Conservation (phyloP, 2,888 invertebrate species). For the Amphipoea oculea region DNA sequence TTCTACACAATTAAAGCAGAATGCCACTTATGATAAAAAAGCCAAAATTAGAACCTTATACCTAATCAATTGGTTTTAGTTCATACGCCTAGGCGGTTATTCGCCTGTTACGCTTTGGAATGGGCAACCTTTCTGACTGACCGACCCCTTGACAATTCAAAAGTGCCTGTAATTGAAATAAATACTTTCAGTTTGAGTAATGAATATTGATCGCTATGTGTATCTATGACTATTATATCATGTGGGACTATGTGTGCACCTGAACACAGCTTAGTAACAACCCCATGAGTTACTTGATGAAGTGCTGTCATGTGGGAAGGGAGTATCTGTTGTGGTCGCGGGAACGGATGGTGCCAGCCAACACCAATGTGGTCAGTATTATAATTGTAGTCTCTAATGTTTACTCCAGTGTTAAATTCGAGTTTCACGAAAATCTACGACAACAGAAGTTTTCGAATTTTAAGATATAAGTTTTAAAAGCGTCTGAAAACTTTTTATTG, state of each 20-base stretch:
- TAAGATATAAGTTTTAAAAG: neutral
- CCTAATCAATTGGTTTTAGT: no score
- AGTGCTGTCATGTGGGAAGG: neutral
- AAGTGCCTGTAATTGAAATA: no score
- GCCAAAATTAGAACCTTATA: no score
- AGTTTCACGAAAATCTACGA: neutral
- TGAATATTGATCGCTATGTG: neutral
- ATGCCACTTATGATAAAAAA: no score
- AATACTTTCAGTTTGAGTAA: no score
- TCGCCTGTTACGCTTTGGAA: no score
- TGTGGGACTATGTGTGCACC: neutral
- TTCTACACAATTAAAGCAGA: no score
- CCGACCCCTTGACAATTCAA: no score
- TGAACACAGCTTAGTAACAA: neutral
- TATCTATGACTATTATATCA: neutral
- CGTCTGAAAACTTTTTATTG: constrained; percentile 22
- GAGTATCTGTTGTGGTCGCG: neutral
- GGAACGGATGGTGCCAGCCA: neutral
- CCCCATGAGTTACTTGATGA: neutral
- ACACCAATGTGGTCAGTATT: neutral
- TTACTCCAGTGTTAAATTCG: neutral
- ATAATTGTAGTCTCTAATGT: neutral
- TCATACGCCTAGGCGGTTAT: no score
- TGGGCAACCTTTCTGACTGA: no score
- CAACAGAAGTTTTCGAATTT: neutral